phyloP scores from a whole-genome alignment of 2,888 invertebrate species.

The Heliconius cydno region DNA sequence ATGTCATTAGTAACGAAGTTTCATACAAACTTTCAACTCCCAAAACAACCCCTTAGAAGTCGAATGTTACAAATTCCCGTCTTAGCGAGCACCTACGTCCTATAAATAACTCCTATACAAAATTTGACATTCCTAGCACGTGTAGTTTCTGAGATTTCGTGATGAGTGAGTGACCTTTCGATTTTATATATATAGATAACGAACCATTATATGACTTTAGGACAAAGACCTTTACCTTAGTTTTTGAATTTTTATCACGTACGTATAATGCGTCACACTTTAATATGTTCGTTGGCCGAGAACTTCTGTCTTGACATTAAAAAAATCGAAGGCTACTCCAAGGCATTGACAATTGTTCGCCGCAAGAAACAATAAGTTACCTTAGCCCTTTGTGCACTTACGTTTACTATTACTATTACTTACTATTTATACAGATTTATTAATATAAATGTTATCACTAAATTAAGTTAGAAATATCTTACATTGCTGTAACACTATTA shows the following conservation, averaged over 20 bases:
- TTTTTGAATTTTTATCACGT: constrained; percentile 42
- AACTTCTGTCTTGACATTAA: constrained; percentile 45
- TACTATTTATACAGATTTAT: too few relatives aligned
- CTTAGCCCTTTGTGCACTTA: constrained; percentile 3
- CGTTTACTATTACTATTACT: not conserved
- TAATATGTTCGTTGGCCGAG: constrained; percentile 40
- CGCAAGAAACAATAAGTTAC: constrained; percentile 26
- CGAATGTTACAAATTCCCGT: too few relatives aligned
- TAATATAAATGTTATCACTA: not conserved
- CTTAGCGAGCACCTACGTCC: too few relatives aligned
- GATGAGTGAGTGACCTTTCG: too few relatives aligned
- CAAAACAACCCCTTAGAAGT: too few relatives aligned
- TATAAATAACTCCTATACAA: too few relatives aligned
- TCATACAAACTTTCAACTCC: too few relatives aligned
- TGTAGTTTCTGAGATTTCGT: too few relatives aligned
- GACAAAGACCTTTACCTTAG: constrained; percentile 41
- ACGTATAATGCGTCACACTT: constrained; percentile 39
- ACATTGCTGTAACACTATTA: not conserved
- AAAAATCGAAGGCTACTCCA: constrained; percentile 34
- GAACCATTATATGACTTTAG: constrained; percentile 26
- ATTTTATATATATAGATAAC: not conserved
- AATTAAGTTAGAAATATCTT: not conserved
- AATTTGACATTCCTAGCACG: too few relatives aligned
- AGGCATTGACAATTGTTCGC: constrained; percentile 24
- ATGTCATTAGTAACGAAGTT: too few relatives aligned